Evolutionary conservation across 92 coral and sea anemone genomes (phyloP), one percentile per base, ranked within the genome.

Genomic region (Porites evermanni): DNA sequence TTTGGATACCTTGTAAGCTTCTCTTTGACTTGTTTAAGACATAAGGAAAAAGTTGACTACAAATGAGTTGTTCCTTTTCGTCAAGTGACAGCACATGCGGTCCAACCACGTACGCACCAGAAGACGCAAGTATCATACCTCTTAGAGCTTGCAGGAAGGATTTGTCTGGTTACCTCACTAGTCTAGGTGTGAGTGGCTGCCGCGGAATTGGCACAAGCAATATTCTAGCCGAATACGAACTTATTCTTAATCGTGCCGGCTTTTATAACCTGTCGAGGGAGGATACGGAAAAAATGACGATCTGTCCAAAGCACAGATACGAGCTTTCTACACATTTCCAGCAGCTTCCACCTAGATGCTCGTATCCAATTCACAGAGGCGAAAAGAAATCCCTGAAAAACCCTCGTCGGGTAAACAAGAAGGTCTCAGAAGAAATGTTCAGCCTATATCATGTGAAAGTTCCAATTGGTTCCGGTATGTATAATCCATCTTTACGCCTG

Each of bases 381-480:
- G 23, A 78, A 65, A 60, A 38, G 75, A 54, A 78, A 20, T 53
- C 66, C 53, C 83, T 78, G 21, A 78, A 78, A 65, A 78, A 78
- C 69, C 83, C 83, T 78, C 74, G 83, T 26, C 66, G 83, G 38
- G 67, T 54, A 78, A 78, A 78, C 78, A 78, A 32, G 64, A n/a
- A 78, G 51, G 69, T 78, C 70, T 78, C 83, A 60, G 83, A 54
- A 50, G 83, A 78, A 78, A 78, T 60, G 12, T 78, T 56, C 75
- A 56, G 64, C 83, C 64, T 60, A 44, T 78, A 19, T 23, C 59
- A 78, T n/a, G 83, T 78, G 83, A 13, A 47, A 23, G 83, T 78
- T 56, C 83, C 83, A 78, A 63, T 78, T 17, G 83, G 83, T 65
- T 60, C 75, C 83, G 75, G 83, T 78, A 78, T 17, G 83, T 78